phyloP scores from a whole-genome alignment of 92 coral and sea anemone species.

The Nematostella vectensis region DNA sequence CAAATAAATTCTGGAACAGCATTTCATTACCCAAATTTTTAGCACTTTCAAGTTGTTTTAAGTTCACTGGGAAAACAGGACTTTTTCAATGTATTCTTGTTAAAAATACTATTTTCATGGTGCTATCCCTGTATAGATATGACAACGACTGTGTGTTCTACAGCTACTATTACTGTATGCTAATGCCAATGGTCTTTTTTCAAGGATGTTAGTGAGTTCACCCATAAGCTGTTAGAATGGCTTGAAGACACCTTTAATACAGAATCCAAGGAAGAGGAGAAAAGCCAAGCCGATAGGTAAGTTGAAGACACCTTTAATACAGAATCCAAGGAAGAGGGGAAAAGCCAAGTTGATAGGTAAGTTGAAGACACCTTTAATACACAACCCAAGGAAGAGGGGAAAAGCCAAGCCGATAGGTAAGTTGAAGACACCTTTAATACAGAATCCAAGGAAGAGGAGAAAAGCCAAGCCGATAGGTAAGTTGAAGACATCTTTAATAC shows the following conservation, averaged over 20 bases:
- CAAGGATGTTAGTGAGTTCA: constrained; percentile 97
- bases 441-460: constrained; percentile 18
- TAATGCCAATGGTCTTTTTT: no score
- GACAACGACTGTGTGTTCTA: no score
- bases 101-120: no score
- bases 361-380: constrained; percentile 76
- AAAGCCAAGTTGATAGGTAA: constrained; percentile 25
- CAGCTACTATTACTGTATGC: no score
- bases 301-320: constrained; percentile 76
- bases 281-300: constrained; percentile 23
- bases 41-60: neutral
- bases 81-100: no score
- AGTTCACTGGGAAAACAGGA: no score
- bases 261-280: constrained; percentile 18
- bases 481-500: constrained; percentile 71
- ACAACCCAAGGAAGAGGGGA: constrained; percentile 17
- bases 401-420: constrained; percentile 23
- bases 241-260: constrained; percentile 75
- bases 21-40: no score
- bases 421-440: constrained; percentile 76
- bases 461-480: constrained; percentile 23
- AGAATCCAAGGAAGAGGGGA: constrained; percentile 18
- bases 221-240: constrained; percentile 82
- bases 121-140: no score
- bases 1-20: neutral